Evolutionary conservation across 2,113 vertebrate genomes (phyloP), one percentile per base, ranked within the genome.

Genomic region (Dolichotis patagonum): DNA sequence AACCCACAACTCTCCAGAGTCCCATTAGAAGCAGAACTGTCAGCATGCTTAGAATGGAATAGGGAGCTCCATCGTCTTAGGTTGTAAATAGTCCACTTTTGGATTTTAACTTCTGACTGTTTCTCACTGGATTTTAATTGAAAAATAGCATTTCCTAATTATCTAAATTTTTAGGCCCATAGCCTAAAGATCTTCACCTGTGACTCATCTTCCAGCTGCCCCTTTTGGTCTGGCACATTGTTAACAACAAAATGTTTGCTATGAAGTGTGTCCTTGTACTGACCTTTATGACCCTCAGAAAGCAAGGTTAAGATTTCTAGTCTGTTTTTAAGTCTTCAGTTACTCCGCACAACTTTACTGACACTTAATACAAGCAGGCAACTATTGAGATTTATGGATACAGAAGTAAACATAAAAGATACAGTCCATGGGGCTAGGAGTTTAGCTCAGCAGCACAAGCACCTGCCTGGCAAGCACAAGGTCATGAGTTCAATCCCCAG

Each of bases 201-300:
- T 93, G 96, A 91, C 56, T 95, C 28, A 52, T 67, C 65, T 14
- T 35, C 71, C 82, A 91, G 65, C 91, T 83, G 78, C 85, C 52
- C 65, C 71, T 95, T 94, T 87, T 41, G 26, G 60, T 87, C 49
- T 71, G 62, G 41, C 49, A 54, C n/a, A 52, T 69, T 85, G 92
- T 94, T 94, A 80, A 89, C 41, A 89, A 73, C 43, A 73, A 80
- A 92, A 56, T 9, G 24, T 92, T 94, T 94, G 87, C 46, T 62
- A 43, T 93, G n/a, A 88, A 60, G 17, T 16, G 13, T 52, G 65
- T 67, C 85, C 78, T 96, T 96, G 78, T 52, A 32, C 26, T 17
- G 30, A 60, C 26, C 38, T 54, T 54, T 80, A 75, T 62, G 54
- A 80, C 91, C 35, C 65, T 30, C 56, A 41, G 46, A 96, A 96